A percentile compares a stretch with the other conserved stretches of the same genome.
These are phyloP conservation scores for Phanerotoma sp. DNA, from an alignment of 2,888 invertebrate genomes.

Conservation along the genomic window DNA sequence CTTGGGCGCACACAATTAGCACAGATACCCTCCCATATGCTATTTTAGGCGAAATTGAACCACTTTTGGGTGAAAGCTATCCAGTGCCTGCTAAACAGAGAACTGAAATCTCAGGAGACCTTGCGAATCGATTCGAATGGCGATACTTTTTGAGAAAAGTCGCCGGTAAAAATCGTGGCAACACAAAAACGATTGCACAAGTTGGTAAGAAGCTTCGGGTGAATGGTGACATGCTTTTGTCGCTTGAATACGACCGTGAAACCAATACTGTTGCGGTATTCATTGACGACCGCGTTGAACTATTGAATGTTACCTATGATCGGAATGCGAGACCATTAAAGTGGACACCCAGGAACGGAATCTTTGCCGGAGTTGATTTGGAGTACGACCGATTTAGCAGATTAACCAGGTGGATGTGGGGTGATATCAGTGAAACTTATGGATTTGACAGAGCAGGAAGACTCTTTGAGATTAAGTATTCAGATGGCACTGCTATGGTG, in stretches of 20 bases:
- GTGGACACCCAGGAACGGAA: conserved; percentile 82
- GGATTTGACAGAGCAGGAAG: conserved; percentile 89
- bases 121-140: conserved; percentile 95
- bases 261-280: conserved; percentile 83
- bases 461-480: conserved; percentile 85
- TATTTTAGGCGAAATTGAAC: conserved; percentile 84
- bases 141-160: conserved; percentile 84
- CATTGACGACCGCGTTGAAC: conserved; percentile 83
- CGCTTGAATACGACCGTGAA: conserved; percentile 88
- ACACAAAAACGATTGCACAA: conserved; percentile 73
- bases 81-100: conserved; percentile 89
- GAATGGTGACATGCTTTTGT: conserved; percentile 88
- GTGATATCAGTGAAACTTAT: conserved; percentile 85
- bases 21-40: conserved; percentile 92
- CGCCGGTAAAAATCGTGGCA: conserved; percentile 59
- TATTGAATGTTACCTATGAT: conserved; percentile 85
- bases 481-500: conserved; percentile 86
- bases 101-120: conserved; percentile 85
- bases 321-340: conserved; percentile 80
- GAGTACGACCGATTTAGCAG: conserved; percentile 91
- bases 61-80: conserved; percentile 85
- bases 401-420: conserved; percentile 90
- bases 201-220: conserved; percentile 83
- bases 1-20: conserved; percentile 86
- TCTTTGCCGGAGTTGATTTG: conserved; percentile 85